phyloP scores from a whole-genome alignment of 2,888 invertebrate species.

The Petrolisthes cinctipes region DNA sequence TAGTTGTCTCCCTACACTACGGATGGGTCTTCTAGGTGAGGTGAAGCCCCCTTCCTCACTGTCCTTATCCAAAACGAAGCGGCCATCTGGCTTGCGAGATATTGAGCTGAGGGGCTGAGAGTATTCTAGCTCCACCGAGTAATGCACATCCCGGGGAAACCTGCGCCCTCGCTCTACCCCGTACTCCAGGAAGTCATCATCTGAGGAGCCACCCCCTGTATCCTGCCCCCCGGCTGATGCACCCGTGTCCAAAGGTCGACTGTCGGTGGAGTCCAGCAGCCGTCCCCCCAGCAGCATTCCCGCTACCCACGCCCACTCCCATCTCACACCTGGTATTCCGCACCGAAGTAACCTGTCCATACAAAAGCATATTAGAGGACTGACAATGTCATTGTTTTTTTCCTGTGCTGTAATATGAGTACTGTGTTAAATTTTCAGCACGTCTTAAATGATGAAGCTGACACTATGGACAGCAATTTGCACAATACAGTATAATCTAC shows the following conservation, averaged over 20 bases:
- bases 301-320: conserved; percentile 59
- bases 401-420: too few species aligned
- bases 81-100: conserved; percentile 81
- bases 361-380: neutral
- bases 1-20: conserved; percentile 41
- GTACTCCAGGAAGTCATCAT: conserved; percentile 59
- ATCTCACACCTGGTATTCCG: conserved; percentile 65
- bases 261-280: conserved; percentile 60
- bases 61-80: conserved; percentile 77
- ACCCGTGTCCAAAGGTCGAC: conserved; percentile 56
- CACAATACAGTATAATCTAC: too few species aligned
- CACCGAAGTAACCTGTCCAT: conserved; percentile 63
- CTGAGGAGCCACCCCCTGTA: conserved; percentile 38
- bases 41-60: conserved; percentile 68
- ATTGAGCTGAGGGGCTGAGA: conserved; percentile 76
- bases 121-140: conserved; percentile 63
- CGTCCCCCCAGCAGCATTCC: conserved; percentile 58
- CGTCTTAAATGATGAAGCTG: too few species aligned
- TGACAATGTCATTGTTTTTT: too few species aligned
- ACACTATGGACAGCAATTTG: too few species aligned
- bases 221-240: conserved; percentile 38
- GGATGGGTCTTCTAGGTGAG: conserved; percentile 58
- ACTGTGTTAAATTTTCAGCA: too few species aligned
- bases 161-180: conserved; percentile 53
- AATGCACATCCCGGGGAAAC: conserved; percentile 56